Conservation (phyloP, 2,113 vertebrate genomes). For the Sapayoa aenigma region DNA sequence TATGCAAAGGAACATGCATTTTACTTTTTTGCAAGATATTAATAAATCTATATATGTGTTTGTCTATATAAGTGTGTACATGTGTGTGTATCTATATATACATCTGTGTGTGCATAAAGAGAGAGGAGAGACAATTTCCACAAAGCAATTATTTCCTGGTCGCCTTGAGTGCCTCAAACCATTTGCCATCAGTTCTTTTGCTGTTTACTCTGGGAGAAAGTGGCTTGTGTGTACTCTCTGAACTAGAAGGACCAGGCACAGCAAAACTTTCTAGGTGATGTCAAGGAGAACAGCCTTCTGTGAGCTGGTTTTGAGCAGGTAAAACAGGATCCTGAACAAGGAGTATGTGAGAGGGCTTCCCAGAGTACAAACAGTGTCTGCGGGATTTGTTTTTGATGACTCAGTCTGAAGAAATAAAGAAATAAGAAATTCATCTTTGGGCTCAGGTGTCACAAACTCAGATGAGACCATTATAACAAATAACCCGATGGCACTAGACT, state of each 20-base stretch:
- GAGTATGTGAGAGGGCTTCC: neutral
- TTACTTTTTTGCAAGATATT: neutral
- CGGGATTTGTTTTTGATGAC: neutral
- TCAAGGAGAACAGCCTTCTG: neutral
- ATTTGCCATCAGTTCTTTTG: neutral
- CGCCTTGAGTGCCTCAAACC: neutral
- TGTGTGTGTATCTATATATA: neutral
- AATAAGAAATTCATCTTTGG: neutral
- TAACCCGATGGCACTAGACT: neutral
- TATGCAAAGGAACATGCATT: neutral
- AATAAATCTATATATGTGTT: neutral
- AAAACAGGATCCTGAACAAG: neutral
- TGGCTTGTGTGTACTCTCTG: neutral
- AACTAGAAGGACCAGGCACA: neutral
- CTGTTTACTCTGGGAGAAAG: neutral
- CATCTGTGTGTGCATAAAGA: neutral
- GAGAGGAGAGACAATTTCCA: neutral
- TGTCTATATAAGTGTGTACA: neutral
- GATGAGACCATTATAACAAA: neutral
- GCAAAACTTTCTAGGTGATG: neutral
- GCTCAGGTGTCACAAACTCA: neutral
- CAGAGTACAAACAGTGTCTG: neutral
- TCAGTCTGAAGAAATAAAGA: neutral
- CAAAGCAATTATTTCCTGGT: neutral
- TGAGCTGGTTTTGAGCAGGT: neutral